Evolutionary conservation across 2,797 vertebrate species (phyloP).

Genomic region (Enteromius anoplus): DNA sequence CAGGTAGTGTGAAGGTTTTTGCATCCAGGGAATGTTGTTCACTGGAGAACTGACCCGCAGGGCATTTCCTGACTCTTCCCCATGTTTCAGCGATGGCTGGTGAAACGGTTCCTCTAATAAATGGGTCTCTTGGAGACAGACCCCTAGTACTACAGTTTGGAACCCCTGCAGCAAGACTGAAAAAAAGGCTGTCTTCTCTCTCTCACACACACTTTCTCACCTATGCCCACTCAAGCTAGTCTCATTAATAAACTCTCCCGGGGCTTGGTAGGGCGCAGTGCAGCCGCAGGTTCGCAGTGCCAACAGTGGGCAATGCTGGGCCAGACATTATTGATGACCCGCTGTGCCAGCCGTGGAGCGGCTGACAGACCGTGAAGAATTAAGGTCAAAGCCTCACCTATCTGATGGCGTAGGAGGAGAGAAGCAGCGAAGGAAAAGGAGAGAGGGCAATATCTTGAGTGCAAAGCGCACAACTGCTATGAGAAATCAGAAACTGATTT

Average conservation of each 20-base stretch:
- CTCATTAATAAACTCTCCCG: conserved; percentile 61
- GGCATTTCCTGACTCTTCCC: neutral
- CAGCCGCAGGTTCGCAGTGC: conserved; percentile 25
- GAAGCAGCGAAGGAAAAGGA: conserved; percentile 2
- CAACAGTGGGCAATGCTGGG: conserved; percentile 44
- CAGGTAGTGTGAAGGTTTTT: neutral
- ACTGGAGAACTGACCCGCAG: neutral
- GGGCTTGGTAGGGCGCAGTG: conserved; percentile 52
- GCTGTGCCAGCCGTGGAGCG: conserved; percentile 51
- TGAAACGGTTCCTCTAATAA: conserved; percentile 16
- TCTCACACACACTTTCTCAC: conserved; percentile 12
- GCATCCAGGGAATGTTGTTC: neutral
- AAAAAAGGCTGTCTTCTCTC: neutral
- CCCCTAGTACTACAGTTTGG: neutral
- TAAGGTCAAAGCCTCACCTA: conserved; percentile 62
- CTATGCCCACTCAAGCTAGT: conserved; percentile 56
- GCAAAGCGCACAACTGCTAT: neutral
- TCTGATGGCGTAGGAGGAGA: conserved; percentile 37
- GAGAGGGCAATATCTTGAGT: neutral
- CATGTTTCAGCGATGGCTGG: conserved; percentile 26
- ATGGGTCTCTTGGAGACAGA: conserved; percentile 36
- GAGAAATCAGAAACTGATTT: neutral
- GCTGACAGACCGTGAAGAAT: conserved; percentile 57
- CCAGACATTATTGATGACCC: conserved; percentile 64
- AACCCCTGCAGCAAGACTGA: conserved; percentile 13